Evolutionary conservation across 1,140 invertebrate genomes (phyloP).

Genomic region (Drosophila yakuba): DNA sequence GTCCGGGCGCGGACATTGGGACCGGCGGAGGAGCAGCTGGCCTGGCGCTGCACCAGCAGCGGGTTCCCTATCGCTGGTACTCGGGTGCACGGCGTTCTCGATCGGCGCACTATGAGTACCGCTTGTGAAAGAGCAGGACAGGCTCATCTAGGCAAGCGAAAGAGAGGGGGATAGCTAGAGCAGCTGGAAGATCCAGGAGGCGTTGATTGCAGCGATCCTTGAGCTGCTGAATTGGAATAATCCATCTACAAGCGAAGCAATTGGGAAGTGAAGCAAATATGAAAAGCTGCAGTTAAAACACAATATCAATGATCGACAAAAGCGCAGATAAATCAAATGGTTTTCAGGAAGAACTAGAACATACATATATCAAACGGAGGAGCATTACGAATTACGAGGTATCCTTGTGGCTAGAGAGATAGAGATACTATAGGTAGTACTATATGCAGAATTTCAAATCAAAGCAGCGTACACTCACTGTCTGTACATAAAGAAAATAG

Average conservation of each 20-base stretch:
- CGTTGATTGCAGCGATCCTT: not conserved
- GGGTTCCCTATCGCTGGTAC: constrained; percentile 79
- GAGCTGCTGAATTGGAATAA: not conserved
- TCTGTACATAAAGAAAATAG: constrained; percentile 21
- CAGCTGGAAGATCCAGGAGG: not conserved
- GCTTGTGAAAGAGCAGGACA: constrained; percentile 55
- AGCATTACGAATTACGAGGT: no score
- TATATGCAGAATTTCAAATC: constrained; percentile 1
- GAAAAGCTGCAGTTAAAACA: not conserved
- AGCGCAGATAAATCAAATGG: constrained; percentile 9
- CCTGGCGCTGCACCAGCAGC: constrained; percentile 56
- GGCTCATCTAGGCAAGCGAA: not conserved
- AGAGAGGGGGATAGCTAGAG: constrained; percentile 10
- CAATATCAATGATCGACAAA: not conserved
- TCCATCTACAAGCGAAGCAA: not conserved
- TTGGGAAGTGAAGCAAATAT: not conserved
- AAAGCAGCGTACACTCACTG: no score
- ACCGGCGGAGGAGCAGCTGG: constrained; percentile 23
- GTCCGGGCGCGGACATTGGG: constrained; percentile 73
- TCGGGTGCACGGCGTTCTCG: constrained; percentile 80
- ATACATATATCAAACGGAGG: not conserved
- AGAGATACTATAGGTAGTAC: no score
- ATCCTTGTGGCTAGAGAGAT: no score
- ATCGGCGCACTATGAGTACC: constrained; percentile 78
- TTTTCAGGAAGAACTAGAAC: constrained; percentile 6